Evolutionary conservation across 2,113 vertebrate species (phyloP).

Genomic region (Elachura formosa): DNA sequence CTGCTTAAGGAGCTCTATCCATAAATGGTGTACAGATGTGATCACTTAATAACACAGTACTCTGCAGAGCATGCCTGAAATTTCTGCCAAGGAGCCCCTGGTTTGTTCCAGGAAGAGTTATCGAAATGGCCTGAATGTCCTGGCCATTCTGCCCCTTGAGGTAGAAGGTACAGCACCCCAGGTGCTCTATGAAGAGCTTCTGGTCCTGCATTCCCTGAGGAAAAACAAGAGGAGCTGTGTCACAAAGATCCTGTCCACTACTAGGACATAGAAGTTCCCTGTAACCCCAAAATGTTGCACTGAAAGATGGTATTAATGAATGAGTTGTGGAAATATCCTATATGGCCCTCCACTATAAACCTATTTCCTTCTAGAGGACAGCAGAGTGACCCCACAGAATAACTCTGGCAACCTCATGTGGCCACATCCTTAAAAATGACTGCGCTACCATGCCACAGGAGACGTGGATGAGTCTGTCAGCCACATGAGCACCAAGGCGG

Average conservation of each 20-base stretch:
- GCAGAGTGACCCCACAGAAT: not conserved
- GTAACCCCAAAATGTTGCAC: not conserved
- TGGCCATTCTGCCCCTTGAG: not conserved
- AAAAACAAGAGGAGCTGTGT: not conserved
- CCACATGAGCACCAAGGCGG: not conserved
- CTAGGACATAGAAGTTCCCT: not conserved
- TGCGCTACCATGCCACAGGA: not conserved
- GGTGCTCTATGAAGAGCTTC: not conserved
- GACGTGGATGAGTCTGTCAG: not conserved
- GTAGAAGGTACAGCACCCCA: not conserved
- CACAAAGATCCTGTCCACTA: not conserved
- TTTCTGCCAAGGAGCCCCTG: not conserved
- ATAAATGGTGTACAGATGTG: not conserved
- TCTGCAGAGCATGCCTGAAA: not conserved
- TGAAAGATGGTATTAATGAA: not conserved
- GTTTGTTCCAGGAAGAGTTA: not conserved
- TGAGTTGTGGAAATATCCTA: not conserved
- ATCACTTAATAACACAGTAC: not conserved
- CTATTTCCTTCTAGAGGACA: not conserved
- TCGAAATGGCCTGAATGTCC: not conserved
- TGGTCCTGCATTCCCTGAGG: not conserved
- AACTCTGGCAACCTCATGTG: not conserved
- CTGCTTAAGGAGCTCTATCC: not conserved
- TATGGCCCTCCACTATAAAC: not conserved
- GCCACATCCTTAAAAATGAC: not conserved